A percentile compares a stretch with the other conserved stretches of the same genome.
These are phyloP conservation scores for Leucophenga maculata DNA, from an alignment of 2,888 invertebrate species.

Conservation along the genomic window DNA sequence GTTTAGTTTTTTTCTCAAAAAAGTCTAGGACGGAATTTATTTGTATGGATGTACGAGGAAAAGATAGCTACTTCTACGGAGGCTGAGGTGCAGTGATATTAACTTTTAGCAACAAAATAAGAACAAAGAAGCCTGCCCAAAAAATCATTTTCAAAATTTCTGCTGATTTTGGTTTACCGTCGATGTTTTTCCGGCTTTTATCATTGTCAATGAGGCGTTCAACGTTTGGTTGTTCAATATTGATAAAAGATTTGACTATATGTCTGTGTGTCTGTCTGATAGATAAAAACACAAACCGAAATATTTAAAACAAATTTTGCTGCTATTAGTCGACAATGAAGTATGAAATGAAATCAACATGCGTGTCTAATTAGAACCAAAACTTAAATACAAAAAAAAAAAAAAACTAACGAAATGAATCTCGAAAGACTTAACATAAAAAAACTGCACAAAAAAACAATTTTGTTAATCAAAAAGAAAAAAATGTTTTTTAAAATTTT, in stretches of 20 bases:
- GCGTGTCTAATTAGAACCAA: slow-evolving; percentile 50
- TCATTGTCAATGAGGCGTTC: slow-evolving; percentile 30
- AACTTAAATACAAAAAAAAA: slow-evolving; percentile 27
- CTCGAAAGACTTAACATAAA: slow-evolving; percentile 54
- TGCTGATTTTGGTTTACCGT: background rate
- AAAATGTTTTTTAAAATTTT: slow-evolving; percentile 30
- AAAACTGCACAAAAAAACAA: slow-evolving; percentile 15
- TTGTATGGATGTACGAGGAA: too few species aligned
- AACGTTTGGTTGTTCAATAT: slow-evolving; percentile 3
- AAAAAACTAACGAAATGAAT: slow-evolving; percentile 49
- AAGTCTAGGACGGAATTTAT: too few species aligned
- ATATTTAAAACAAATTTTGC: background rate
- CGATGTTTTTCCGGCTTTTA: slow-evolving; percentile 11
- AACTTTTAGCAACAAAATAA: too few species aligned
- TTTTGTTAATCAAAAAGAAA: slow-evolving; percentile 8
- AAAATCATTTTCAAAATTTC: background rate
- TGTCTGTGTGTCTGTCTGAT: background rate
- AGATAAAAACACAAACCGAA: too few species aligned
- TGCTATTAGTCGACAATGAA: background rate
- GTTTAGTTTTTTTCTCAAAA: too few species aligned
- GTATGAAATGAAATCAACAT: slow-evolving; percentile 22
- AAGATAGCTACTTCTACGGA: too few species aligned
- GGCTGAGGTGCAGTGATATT: too few species aligned
- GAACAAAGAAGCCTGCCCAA: slow-evolving; percentile 64
- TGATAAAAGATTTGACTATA: background rate